Evolutionary conservation across 2,797 vertebrate genomes (phyloP).

Genomic region (Brachyalestes nurse): DNA sequence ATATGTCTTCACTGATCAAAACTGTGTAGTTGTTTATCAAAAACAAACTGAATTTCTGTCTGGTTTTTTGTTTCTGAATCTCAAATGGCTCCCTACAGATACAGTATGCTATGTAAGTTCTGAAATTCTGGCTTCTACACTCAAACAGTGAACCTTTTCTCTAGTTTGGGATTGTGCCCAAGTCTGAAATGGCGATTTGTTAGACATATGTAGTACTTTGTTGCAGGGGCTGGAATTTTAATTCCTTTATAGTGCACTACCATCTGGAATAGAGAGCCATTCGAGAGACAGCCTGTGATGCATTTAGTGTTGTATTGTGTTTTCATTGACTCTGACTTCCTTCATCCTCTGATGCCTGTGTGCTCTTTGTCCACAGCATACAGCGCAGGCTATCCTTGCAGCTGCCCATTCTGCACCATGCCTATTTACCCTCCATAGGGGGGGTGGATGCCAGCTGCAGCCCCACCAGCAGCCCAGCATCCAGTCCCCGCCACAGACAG

Average conservation of each 20-base stretch:
- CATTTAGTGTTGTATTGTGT: background rate
- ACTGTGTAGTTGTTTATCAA: too few species aligned
- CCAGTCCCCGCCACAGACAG: constrained; percentile 96
- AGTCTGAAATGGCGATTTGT: too few species aligned
- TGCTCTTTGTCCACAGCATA: constrained; percentile 82
- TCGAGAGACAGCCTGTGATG: background rate
- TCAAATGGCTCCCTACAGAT: too few species aligned
- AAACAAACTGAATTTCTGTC: too few species aligned
- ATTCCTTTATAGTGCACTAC: too few species aligned
- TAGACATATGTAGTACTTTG: too few species aligned
- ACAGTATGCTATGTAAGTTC: too few species aligned
- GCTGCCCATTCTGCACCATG: constrained; percentile 97
- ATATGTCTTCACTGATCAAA: too few species aligned
- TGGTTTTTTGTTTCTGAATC: background rate
- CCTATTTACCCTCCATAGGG: constrained; percentile 98
- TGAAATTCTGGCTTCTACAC: background rate
- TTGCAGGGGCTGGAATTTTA: too few species aligned
- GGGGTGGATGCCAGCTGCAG: constrained; percentile 98
- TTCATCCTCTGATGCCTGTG: background rate
- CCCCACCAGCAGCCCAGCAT: constrained; percentile 93
- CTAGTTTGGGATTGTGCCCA: too few species aligned
- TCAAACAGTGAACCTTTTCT: too few species aligned
- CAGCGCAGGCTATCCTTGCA: constrained; percentile 97
- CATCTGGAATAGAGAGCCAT: too few species aligned
- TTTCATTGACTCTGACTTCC: background rate